phyloP scores from a whole-genome alignment of 2,113 vertebrate genomes.

The Ophthalmolycus amberensis region DNA sequence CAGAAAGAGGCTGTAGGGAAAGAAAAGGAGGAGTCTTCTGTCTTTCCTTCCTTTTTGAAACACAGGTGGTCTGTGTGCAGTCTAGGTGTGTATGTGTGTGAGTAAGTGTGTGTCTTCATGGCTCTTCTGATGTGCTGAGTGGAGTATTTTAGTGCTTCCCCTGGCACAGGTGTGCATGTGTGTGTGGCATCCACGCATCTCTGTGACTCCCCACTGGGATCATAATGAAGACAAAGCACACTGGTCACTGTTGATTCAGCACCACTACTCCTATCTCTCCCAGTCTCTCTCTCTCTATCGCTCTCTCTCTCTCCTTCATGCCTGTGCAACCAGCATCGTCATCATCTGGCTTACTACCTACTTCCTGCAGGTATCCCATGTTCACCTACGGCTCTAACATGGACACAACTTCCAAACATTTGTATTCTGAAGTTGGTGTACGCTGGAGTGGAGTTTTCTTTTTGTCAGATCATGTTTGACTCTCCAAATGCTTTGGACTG shows the following conservation, averaged over 20 bases:
- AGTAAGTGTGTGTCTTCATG: conserved; percentile 64
- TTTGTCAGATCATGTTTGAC: neutral
- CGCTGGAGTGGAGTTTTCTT: neutral
- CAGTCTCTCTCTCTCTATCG: conserved; percentile 29
- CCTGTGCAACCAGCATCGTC: conserved; percentile 46
- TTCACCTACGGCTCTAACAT: neutral
- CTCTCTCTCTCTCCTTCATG: conserved; percentile 37
- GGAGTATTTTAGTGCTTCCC: conserved; percentile 73
- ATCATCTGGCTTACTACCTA: conserved; percentile 45
- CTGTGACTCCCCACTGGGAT: conserved; percentile 89
- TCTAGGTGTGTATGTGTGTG: neutral
- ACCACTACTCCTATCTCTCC: conserved; percentile 55
- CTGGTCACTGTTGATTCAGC: conserved; percentile 94
- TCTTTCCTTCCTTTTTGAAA: conserved; percentile 28
- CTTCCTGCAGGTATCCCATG: conserved; percentile 24
- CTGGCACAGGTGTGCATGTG: conserved; percentile 66
- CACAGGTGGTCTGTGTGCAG: conserved; percentile 21
- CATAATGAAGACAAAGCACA: conserved; percentile 94
- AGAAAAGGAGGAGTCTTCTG: neutral
- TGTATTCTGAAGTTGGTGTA: neutral
- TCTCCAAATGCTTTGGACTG: neutral
- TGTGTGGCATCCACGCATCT: conserved; percentile 63
- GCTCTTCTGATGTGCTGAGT: conserved; percentile 77
- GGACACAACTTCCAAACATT: neutral
- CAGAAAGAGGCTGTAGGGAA: conserved; percentile 14